Evolutionary conservation across 2,113 vertebrate genomes (phyloP).

Genomic region (Pteronura brasiliensis): DNA sequence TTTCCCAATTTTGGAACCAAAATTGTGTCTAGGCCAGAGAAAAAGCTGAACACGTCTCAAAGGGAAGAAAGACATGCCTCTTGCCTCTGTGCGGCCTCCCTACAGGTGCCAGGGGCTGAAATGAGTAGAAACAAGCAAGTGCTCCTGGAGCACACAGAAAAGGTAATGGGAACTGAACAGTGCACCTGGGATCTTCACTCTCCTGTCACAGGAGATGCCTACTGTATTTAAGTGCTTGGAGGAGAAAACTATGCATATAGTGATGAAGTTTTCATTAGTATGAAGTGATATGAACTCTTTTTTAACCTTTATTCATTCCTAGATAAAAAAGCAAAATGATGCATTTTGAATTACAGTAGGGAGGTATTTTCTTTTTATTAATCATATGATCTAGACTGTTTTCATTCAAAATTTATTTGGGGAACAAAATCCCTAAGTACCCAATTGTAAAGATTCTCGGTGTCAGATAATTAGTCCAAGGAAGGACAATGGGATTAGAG

Average conservation of each 20-base stretch:
- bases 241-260: background rate
- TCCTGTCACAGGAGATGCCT: accelerated
- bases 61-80: background rate
- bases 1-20: background rate
- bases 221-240: background rate
- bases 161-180: background rate
- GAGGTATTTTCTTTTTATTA: background rate
- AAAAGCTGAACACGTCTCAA: background rate
- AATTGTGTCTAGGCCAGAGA: background rate
- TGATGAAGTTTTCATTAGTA: background rate
- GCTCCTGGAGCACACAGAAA: background rate
- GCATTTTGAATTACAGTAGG: background rate
- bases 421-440: background rate
- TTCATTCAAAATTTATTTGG: background rate
- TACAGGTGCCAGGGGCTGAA: background rate
- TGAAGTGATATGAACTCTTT: background rate
- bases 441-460: background rate
- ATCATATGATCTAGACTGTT: background rate
- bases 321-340: conserved; percentile 20
- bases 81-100: background rate
- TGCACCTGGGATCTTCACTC: background rate
- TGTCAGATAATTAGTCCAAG: background rate
- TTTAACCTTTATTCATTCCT: background rate
- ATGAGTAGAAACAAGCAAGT: background rate
- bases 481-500: background rate